These are phyloP conservation scores for Bovichtus variegatus DNA, from an alignment of 2,797 vertebrate genomes.

Conservation along the genomic window DNA sequence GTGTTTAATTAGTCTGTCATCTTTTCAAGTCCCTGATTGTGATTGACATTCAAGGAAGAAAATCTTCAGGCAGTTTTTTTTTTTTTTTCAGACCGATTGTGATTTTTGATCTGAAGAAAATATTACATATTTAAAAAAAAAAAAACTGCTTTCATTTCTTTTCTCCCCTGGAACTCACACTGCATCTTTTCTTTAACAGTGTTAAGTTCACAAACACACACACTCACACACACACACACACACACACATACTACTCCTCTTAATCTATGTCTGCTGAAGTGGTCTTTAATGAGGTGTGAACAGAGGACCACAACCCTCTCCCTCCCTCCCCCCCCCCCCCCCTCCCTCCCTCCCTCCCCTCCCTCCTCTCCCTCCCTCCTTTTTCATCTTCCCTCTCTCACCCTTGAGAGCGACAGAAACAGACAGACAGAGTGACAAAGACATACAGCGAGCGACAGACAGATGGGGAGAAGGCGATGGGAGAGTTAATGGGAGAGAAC, in stretches of 20 bases:
- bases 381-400: conserved; percentile 60
- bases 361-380: conserved; percentile 36
- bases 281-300: conserved; percentile 84
- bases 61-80: background rate
- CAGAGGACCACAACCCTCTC: conserved; percentile 66
- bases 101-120: conserved; percentile 21
- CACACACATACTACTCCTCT: conserved; percentile 43
- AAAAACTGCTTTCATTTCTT: conserved; percentile 58
- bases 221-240: conserved; percentile 36
- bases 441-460: conserved; percentile 34
- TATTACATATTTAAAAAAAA: too few relatives aligned
- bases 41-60: background rate
- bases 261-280: conserved; percentile 79
- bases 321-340: conserved; percentile 50
- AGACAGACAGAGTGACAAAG: conserved; percentile 60
- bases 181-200: conserved; percentile 61
- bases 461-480: conserved; percentile 41
- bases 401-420: conserved; percentile 42
- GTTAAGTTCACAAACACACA: conserved; percentile 41
- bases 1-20: background rate
- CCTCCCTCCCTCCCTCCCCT: conserved; percentile 36
- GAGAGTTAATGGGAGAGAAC: conserved; percentile 78
- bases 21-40: conserved; percentile 2
- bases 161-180: conserved; percentile 38
- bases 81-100: conserved; percentile 9